Conservation (phyloP, 2,113 vertebrate species). For the Ciconia maguari region DNA sequence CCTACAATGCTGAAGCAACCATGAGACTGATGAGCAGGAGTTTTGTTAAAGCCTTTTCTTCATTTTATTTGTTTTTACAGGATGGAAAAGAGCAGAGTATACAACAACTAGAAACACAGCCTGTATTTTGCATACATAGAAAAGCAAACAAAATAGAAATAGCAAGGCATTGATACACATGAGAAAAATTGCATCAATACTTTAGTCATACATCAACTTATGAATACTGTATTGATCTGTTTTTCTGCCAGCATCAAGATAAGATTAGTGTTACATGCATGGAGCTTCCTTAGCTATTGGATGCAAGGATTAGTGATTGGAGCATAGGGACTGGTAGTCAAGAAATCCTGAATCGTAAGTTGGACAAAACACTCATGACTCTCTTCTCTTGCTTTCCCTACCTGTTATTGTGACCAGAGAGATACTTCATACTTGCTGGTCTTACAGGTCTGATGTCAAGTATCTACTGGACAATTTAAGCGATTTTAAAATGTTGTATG, state of each 20-base stretch:
- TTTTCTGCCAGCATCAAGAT: conserved; percentile 17
- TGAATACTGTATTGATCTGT: conserved; percentile 26
- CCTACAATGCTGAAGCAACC: not conserved
- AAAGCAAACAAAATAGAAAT: not conserved
- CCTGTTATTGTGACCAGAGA: not conserved
- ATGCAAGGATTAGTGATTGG: not conserved
- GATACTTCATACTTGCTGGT: not conserved
- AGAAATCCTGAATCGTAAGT: not conserved
- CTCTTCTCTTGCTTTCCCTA: not conserved
- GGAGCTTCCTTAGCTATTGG: not conserved
- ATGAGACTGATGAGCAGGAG: not conserved
- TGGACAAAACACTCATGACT: not conserved
- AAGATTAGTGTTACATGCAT: not conserved
- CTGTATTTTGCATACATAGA: not conserved
- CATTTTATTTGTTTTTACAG: not conserved
- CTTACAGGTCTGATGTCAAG: not conserved
- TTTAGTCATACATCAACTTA: conserved; percentile 26
- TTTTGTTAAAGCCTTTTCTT: not conserved
- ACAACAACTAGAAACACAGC: not conserved
- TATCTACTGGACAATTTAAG: not conserved
- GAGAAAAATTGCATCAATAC: not conserved
- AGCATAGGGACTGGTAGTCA: not conserved
- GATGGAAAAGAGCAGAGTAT: not conserved
- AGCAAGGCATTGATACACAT: not conserved
- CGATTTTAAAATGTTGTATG: not conserved